Evolutionary conservation across 2,888 invertebrate species (phyloP).

Genomic region (Euplagia quadripunctaria): DNA sequence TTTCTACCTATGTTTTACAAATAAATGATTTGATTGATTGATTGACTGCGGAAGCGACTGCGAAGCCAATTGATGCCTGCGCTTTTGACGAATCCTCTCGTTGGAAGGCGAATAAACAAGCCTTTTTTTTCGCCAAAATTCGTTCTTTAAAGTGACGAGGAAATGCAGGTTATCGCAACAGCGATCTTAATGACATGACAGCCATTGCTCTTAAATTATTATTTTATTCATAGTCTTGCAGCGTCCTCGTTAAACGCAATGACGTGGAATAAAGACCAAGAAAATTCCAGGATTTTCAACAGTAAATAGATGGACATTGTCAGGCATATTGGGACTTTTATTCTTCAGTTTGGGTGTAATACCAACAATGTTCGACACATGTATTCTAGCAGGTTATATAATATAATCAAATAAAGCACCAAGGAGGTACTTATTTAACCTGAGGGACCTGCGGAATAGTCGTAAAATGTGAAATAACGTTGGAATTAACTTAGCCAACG

Average conservation of each 20-base stretch:
- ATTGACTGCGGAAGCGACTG: too few species aligned
- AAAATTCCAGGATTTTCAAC: slow-evolving; percentile 4
- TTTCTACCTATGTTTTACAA: too few species aligned
- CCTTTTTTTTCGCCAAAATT: not conserved
- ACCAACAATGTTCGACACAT: slow-evolving; percentile 7
- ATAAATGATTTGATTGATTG: too few species aligned
- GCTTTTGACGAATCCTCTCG: too few species aligned
- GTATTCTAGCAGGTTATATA: not conserved
- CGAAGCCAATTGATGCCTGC: too few species aligned
- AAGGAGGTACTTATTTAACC: not conserved
- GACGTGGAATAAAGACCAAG: slow-evolving; percentile 36
- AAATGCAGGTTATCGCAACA: slow-evolving; percentile 44
- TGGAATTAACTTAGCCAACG: too few species aligned
- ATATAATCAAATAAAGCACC: not conserved
- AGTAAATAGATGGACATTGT: slow-evolving; percentile 29
- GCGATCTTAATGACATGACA: slow-evolving; percentile 39
- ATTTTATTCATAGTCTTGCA: slow-evolving; percentile 52
- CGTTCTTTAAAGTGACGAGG: slow-evolving; percentile 24
- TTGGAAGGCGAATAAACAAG: too few species aligned
- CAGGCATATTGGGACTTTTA: slow-evolving; percentile 6
- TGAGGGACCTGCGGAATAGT: too few species aligned
- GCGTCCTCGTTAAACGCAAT: slow-evolving; percentile 37
- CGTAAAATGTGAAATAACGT: too few species aligned
- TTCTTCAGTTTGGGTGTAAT: not conserved
- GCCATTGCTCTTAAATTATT: slow-evolving; percentile 47